Evolutionary conservation across 2,888 invertebrate species (phyloP), one percentile per base, ranked within the genome.

Genomic region (Sabellastarte sp.): DNA sequence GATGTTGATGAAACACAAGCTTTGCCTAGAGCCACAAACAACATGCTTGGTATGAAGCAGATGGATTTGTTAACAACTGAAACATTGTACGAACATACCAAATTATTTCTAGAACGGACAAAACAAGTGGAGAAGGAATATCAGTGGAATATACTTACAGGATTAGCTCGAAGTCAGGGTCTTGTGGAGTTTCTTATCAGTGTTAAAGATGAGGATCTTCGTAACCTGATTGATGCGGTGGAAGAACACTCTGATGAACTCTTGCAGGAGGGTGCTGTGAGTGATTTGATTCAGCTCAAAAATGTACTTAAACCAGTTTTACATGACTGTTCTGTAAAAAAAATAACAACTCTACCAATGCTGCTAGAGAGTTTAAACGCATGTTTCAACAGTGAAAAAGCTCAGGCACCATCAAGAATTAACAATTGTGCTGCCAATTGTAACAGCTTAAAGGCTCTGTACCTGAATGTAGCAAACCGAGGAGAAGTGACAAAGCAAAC

Each of bases 171-270:
- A n/a, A n/a, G n/a, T n/a, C n/a, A n/a, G n/a, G n/a, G n/a, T n/a
- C n/a, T n/a, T n/a, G n/a, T n/a, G n/a, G n/a, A n/a, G n/a, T 74
- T 74, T 62, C 32, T 74, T 2, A 33, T 53, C n/a, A 55, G 59
- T 0, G 69, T 71, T 1, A 60, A 68, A 20, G 67, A 69, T 15
- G 74, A 74, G 52, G 74, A 74, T 53, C 65, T 74, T 3, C 63
- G 72, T 32, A 72, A 72, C 59, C 62, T 73, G 0, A 74, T 74
- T 41, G 74, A 74, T 65, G 73, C 74, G 10, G 73, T 72, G 0
- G 74, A 74, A 56, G 73, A 74, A 56, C 71, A 73, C 59, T 72
- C 74, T 10, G 73, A 74, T 30, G 71, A 72, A 50, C 71, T 66
- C 60, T 72, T 74, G 1, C 61, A 62, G 32, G 74, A 71, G 50